Evolutionary conservation across 2,888 invertebrate genomes (phyloP).

Genomic region (Dolichopus griseipennis): DNA sequence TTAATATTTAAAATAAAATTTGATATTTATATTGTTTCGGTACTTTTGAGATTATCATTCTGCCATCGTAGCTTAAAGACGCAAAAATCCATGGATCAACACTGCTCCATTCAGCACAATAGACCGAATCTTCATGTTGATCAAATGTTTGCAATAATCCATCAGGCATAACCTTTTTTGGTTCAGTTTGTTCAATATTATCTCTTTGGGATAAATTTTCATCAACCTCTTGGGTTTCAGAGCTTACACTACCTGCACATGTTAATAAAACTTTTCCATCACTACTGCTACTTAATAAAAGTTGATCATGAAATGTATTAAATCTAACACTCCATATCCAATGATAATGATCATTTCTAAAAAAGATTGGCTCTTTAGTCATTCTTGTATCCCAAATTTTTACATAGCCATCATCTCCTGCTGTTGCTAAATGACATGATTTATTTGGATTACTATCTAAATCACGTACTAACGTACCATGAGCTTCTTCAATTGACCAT

Average conservation of each 20-base stretch:
- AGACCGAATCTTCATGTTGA: constrained; percentile 96
- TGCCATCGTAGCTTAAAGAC: constrained; percentile 94
- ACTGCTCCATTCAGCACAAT: constrained; percentile 93
- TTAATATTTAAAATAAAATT: constrained; percentile 65
- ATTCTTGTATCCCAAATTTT: constrained; percentile 96
- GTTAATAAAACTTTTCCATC: constrained; percentile 87
- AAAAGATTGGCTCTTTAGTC: constrained; percentile 66
- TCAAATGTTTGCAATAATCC: constrained; percentile 87
- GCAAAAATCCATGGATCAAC: constrained; percentile 99
- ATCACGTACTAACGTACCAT: constrained; percentile 80
- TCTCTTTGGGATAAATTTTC: constrained; percentile 28
- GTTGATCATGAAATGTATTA: constrained; percentile 94
- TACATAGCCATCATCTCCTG: constrained; percentile 90
- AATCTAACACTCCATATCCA: constrained; percentile 94
- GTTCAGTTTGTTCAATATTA: constrained; percentile 35
- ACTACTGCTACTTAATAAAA: constrained; percentile 87
- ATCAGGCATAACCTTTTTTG: constrained; percentile 52
- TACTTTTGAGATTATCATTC: constrained; percentile 85
- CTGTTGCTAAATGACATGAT: constrained; percentile 86
- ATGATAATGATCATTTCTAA: constrained; percentile 76
- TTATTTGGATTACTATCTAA: constrained; percentile 97
- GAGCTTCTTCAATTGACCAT: constrained; percentile 80
- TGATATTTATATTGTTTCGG: constrained; percentile 92
- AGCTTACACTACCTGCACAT: constrained; percentile 78
- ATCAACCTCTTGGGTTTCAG: constrained; percentile 52